Conservation (phyloP, 2,797 vertebrate genomes). For the Anolis apletophallus region DNA sequence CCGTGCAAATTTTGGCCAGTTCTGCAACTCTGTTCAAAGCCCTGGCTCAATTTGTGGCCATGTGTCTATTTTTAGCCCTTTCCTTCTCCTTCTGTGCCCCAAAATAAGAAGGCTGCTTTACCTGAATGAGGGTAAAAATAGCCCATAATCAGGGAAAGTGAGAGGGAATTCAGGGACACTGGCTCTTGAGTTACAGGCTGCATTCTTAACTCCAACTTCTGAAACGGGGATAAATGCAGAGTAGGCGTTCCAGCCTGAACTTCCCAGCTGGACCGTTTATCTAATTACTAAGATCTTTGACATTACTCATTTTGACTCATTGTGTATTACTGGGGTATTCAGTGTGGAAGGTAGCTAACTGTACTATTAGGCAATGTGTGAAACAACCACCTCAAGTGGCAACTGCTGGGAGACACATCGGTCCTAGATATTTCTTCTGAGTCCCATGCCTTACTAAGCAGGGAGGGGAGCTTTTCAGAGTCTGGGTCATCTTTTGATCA, state of each 20-base stretch:
- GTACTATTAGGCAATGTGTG: neutral
- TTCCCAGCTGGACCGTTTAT: neutral
- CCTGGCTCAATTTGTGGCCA: neutral
- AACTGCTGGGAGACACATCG: neutral
- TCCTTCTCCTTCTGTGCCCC: neutral
- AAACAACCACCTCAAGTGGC: neutral
- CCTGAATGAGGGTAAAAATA: constrained; percentile 39
- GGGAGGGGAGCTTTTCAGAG: too few relatives aligned
- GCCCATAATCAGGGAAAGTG: neutral
- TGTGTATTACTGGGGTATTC: neutral
- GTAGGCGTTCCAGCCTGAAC: neutral
- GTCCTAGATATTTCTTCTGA: neutral
- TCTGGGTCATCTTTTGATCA: too few relatives aligned
- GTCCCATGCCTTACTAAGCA: neutral
- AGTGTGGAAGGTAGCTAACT: neutral
- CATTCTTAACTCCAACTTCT: neutral
- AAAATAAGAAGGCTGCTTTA: constrained; percentile 24
- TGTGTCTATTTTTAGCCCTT: constrained; percentile 29
- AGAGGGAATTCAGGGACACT: neutral
- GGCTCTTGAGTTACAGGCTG: neutral
- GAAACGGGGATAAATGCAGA: neutral
- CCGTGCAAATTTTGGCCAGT: neutral
- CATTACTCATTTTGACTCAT: neutral
- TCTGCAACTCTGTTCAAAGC: constrained; percentile 1
- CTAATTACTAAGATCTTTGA: neutral